Base-by-base conservation (phyloP, 2,113 vertebrate genomes). In the Nannobrachium achirus region DNA sequence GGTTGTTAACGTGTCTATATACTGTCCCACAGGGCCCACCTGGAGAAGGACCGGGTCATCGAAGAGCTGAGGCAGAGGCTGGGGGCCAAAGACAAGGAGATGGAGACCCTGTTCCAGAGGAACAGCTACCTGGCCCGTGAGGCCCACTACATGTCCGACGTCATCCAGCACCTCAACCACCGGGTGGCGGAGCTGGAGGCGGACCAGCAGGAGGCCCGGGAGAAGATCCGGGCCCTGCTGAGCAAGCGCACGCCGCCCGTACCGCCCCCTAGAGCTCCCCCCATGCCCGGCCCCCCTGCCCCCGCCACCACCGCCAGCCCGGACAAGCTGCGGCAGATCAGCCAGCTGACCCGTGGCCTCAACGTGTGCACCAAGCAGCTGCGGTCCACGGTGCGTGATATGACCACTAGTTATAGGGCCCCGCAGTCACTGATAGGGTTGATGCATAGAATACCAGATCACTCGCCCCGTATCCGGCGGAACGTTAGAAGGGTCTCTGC, bases 331-430 rank as follows among this genome's bases (percentile, higher is more conserved):
- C 63, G 16, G n/a, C 83, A 85, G 60, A 68, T 88, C 42, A 69
- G 60, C 18, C 13, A 4, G 1, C 63, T 85, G 58, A 82, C 79
- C 19, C 76, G 59, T 0, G 85, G 87, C n/a, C 82, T 89, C 4
- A 90, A 73, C 16, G 49, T 87, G 19, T 84, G 76, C 51, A 86
- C 76, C 80, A 86, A 89, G 50, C 83, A 89, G 56, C 79, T 92
- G 5, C 10, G 66, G 1, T 74, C 84, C 19, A 53, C 71, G 1
- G 71, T 84, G 2, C n/a, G n/a, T n/a, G n/a, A n/a, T n/a, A n/a
- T n/a, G n/a, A n/a, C n/a, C n/a, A n/a, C n/a, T n/a, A n/a, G n/a
- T n/a, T n/a, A n/a, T n/a, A n/a, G n/a, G n/a, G n/a, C n/a, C n/a
- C n/a, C n/a, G n/a, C n/a, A n/a, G n/a, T n/a, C n/a, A n/a, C n/a